Evolutionary conservation across 2,113 vertebrate genomes (phyloP).

Genomic region (Melospiza melodia): DNA sequence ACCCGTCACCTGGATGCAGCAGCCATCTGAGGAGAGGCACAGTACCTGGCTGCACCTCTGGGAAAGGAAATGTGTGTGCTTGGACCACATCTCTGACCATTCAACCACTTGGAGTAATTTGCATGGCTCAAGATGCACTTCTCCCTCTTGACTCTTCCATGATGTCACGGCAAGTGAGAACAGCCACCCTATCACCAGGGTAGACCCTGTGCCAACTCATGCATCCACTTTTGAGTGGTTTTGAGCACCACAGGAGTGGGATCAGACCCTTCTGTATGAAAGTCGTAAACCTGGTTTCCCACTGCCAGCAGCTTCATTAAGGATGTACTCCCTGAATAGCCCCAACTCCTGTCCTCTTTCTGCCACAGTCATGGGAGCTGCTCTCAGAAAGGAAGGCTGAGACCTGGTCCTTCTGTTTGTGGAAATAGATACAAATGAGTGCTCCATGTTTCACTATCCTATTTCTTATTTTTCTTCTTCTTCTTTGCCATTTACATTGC

Average conservation of each 20-base stretch:
- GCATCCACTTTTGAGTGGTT: background rate
- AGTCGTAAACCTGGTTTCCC: background rate
- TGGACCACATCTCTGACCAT: background rate
- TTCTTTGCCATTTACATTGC: conserved; percentile 61
- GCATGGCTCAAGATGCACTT: background rate
- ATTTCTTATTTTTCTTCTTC: background rate
- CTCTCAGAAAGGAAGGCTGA: background rate
- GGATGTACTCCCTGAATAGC: background rate
- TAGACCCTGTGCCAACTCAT: rapidly evolving
- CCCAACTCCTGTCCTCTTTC: background rate
- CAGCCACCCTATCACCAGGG: background rate
- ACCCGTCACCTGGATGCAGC: rapidly evolving
- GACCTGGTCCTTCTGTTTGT: conserved; percentile 7
- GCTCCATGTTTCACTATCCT: conserved; percentile 39
- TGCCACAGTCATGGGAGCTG: rapidly evolving
- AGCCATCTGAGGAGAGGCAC: rapidly evolving
- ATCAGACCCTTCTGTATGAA: background rate
- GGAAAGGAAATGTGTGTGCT: background rate
- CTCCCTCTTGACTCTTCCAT: background rate
- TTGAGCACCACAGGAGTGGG: background rate
- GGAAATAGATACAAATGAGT: conserved; percentile 3
- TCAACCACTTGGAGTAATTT: background rate
- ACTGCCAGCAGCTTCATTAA: background rate
- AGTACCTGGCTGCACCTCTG: rapidly evolving
- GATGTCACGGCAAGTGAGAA: background rate